Base-by-base conservation (phyloP, 2,113 vertebrate genomes). In the Sander lucioperca region DNA sequence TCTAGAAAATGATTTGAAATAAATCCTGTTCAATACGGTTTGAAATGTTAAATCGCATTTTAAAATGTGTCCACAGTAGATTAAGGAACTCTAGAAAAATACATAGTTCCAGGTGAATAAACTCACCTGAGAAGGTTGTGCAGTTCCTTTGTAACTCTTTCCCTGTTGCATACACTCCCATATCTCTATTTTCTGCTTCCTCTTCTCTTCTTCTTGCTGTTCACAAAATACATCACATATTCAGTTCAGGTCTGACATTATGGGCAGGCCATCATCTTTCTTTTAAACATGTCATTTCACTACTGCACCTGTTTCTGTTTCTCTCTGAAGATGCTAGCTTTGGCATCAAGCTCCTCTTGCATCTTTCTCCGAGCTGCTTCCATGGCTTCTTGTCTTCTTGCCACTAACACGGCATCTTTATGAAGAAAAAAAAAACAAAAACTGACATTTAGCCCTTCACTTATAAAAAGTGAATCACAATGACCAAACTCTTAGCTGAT, bases 151-250 rank as follows among this genome's bases (percentile, higher is more conserved):
- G 82, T 92, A 96, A 82, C 97, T 98, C 83, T 93, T 97, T 2
- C 97, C 97, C 80, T 96, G 95, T 39, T 97, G 95, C 96, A 98
- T 96, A 19, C 93, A 97, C n/a, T 99, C 97, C 97, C 97, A 97
- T 70, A 94, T 95, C 3, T 97, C 96, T 0, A 99, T 97, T 86
- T 97, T 99, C 93, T 97, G 96, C 64, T 84, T 94, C 84, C 97
- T 94, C 78, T 96, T 97, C 78, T 97, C 96, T 54, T 99, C 97
- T 91, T 98, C 97, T 48, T 97, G 91, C 97, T 99, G 69, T 43
- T 45, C 9, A 79, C 4, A 80, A 62, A 76, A 81, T 1, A 80
- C 13, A 66, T 19, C 18, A 19, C 48, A 45, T 3, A 36, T 15
- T 51, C 1, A 21, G 47, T 53, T 69, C 13, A 43, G 5, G 30